A percentile compares a stretch with the other conserved stretches of the same genome.
phyloP scores from a whole-genome alignment of 64 coral and sea anemone species.

The Acropora tenuis region DNA sequence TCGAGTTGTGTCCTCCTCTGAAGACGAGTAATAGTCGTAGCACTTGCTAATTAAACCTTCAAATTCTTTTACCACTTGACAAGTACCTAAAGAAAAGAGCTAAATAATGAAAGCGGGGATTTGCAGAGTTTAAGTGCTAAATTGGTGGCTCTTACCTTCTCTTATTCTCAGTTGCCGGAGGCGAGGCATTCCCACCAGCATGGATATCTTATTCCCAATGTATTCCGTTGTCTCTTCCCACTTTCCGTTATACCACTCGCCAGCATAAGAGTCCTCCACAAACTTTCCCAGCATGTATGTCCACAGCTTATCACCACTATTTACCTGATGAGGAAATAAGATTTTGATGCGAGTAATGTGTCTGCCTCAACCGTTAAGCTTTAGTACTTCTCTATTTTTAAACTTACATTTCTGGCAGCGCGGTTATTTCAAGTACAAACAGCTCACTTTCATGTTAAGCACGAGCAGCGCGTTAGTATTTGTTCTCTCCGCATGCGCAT shows the following conservation, averaged over 20 bases:
- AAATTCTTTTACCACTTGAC: slow-evolving; percentile 4
- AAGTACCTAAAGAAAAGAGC: background rate
- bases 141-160: slow-evolving; percentile 9
- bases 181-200: slow-evolving; percentile 43
- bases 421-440: no score
- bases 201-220: slow-evolving; percentile 22
- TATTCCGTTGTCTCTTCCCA: slow-evolving; percentile 33
- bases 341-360: background rate
- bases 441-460: no score
- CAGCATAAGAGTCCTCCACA: slow-evolving; percentile 5
- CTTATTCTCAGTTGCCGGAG: slow-evolving; percentile 25
- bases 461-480: no score
- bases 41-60: background rate
- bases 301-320: slow-evolving; percentile 15
- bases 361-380: background rate
- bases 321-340: background rate
- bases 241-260: slow-evolving; percentile 42
- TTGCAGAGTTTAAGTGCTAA: background rate
- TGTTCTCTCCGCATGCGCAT: no score
- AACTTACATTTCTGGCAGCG: no score
- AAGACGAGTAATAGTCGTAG: slow-evolving; percentile 34
- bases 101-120: background rate
- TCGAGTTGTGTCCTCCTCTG: slow-evolving; percentile 41
- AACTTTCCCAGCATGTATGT: slow-evolving; percentile 28
- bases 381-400: background rate